phyloP scores from a whole-genome alignment of 2,797 vertebrate genomes.

The Aphelocoma californica region DNA sequence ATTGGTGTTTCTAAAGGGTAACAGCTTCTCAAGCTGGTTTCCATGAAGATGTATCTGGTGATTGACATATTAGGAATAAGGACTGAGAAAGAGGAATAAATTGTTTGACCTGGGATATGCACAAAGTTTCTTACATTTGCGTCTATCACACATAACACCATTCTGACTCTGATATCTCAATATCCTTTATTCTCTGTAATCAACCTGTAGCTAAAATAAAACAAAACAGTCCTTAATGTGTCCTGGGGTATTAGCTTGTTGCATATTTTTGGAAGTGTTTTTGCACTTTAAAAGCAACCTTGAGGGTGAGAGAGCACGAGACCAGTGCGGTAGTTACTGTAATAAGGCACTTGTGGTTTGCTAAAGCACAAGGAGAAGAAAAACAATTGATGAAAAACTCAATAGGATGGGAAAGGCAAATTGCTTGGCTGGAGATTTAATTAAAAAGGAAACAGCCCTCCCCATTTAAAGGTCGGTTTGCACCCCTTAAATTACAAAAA shows the following conservation, averaged over 20 bases:
- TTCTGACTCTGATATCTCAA: not conserved
- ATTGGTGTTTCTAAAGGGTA: not conserved
- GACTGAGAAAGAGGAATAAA: not conserved
- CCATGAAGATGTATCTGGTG: not conserved
- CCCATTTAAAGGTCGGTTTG: slow-evolving; percentile 62
- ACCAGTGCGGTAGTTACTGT: slow-evolving; percentile 37
- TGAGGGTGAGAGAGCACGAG: slow-evolving; percentile 32
- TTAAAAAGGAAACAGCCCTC: slow-evolving; percentile 71
- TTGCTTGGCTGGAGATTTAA: slow-evolving; percentile 73
- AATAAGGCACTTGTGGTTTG: slow-evolving; percentile 69
- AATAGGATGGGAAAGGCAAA: slow-evolving; percentile 72
- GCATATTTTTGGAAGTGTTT: not conserved
- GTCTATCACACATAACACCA: not conserved
- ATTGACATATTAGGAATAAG: not conserved
- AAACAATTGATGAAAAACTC: slow-evolving; percentile 73
- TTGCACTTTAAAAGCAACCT: slow-evolving; percentile 55
- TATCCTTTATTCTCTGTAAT: not conserved
- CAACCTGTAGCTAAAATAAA: not conserved
- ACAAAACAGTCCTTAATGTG: not conserved
- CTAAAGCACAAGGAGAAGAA: slow-evolving; percentile 35
- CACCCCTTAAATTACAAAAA: slow-evolving; percentile 59
- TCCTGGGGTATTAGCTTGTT: slow-evolving; percentile 16
- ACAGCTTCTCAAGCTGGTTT: not conserved
- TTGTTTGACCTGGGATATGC: not conserved
- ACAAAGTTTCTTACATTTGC: not conserved